A percentile compares a stretch with the other conserved stretches of the same genome.
These are phyloP conservation scores for Hydroisotoma schaefferi DNA, from an alignment of 2,888 invertebrate genomes.

Conservation along the genomic window DNA sequence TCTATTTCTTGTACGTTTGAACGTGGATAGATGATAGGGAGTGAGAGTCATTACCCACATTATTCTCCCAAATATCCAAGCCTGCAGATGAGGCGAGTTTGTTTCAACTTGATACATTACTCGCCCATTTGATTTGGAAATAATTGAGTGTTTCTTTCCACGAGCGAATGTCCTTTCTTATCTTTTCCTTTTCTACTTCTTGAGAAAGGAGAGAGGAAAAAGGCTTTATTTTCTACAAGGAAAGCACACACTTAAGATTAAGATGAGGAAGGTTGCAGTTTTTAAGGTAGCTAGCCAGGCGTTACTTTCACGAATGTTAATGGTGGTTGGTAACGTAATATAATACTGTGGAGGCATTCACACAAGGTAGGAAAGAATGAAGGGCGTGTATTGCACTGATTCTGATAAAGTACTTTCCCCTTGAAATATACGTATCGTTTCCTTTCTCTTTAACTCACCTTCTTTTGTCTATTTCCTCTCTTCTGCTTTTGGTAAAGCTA, in stretches of 20 bases:
- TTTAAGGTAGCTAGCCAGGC: too few relatives aligned
- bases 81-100: slow-evolving; percentile 11
- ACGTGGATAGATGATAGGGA: too few relatives aligned
- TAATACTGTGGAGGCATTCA: background rate
- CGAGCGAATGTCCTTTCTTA: background rate
- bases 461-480: background rate
- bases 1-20: too few relatives aligned
- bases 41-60: too few relatives aligned
- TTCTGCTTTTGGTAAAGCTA: background rate
- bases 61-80: too few relatives aligned
- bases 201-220: background rate
- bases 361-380: background rate
- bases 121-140: slow-evolving; percentile 37
- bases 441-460: background rate
- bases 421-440: too few relatives aligned
- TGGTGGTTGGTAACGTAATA: background rate
- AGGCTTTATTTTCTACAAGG: background rate
- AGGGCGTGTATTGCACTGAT: background rate
- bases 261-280: too few relatives aligned
- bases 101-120: slow-evolving; percentile 32
- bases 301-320: too few relatives aligned
- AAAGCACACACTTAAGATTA: too few relatives aligned
- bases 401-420: slow-evolving; percentile 4
- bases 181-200: background rate
- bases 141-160: slow-evolving; percentile 39